A percentile compares a stretch with the other conserved stretches of the same genome.
Conservation (phyloP, 2,888 invertebrate genomes). For the Eubasilissa splendida region DNA sequence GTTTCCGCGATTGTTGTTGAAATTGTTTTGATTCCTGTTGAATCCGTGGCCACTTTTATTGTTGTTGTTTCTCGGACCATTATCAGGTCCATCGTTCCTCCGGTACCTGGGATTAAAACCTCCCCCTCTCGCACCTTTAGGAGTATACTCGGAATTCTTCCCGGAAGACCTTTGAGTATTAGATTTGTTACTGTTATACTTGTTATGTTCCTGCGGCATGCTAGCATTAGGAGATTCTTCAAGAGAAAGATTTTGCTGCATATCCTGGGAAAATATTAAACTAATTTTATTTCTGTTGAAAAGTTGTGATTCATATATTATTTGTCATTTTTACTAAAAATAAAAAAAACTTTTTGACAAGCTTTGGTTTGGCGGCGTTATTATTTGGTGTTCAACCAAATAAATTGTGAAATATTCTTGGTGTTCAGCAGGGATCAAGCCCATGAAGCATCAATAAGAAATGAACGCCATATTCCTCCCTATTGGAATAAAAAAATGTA, state of each 20-base stretch:
- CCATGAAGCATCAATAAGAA: too few relatives aligned
- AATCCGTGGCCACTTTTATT: slow-evolving; percentile 9
- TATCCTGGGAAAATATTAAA: slow-evolving; percentile 43
- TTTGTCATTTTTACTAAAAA: not conserved
- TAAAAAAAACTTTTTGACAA: too few relatives aligned
- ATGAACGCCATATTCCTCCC: too few relatives aligned
- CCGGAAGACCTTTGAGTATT: slow-evolving; percentile 30
- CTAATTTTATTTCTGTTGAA: not conserved
- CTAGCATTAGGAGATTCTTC: slow-evolving; percentile 46
- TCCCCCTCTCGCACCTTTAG: slow-evolving; percentile 41
- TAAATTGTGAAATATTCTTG: too few relatives aligned
- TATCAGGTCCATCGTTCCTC: slow-evolving; percentile 22
- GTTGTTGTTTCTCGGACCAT: slow-evolving; percentile 10
- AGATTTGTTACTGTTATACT: slow-evolving; percentile 19
- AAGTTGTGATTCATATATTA: not conserved
- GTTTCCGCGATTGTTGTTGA: slow-evolving; percentile 36
- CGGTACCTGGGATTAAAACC: slow-evolving; percentile 21
- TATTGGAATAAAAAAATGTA: too few relatives aligned
- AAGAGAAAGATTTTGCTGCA: slow-evolving; percentile 50
- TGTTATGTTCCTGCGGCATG: slow-evolving; percentile 43
- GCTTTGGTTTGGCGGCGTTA: too few relatives aligned
- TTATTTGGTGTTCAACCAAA: too few relatives aligned
- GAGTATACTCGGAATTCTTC: slow-evolving; percentile 37
- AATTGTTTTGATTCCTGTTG: slow-evolving; percentile 27
- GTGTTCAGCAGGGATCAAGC: too few relatives aligned